Evolutionary conservation across 2,888 invertebrate genomes (phyloP), one percentile per base, ranked within the genome.

Genomic region (Autographa pulchrina): DNA sequence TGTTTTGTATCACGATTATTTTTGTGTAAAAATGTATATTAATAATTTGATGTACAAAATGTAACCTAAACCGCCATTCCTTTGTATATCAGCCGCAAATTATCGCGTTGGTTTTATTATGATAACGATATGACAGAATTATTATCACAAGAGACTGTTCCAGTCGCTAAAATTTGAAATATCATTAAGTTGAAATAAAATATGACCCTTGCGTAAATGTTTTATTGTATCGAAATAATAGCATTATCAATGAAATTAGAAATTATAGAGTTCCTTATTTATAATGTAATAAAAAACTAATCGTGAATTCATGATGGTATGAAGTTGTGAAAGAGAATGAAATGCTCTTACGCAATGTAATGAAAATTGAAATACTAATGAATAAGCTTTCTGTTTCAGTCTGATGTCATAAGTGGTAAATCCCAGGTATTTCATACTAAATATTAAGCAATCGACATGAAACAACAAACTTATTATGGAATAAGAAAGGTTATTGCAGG

Each of bases 51-150:
- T 59, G 66, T 64, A 65, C 65, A 72, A 65, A 38, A 25, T 68
- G 64, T 65, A 56, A 71, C 61, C 68, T 61, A 77, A 75, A 81
- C 77, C 75, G 62, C 72, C 58, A 65, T 65, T 76, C 59, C 74
- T 82, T 80, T 78, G 73, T 72, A 62, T 80, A 78, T 77, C 78
- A 76, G 77, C 80, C 82, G 70, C 82, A 86, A 80, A 85, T 88
- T 89, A 89, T 89, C 87, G 81, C 78, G 83, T 81, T 75, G 84
- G 86, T 86, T 86, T 85, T 81, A 83, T 75, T 79, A 60, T 77
- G 86, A 89, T 89, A 90, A 88, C 84, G 82, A 86, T 83, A 84
- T 82, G 80, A 85, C 68, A 80, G 83, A 85, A 82, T 82, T 86
- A 82, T 83, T 86, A 87, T 86, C 85, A 79, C 73, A 75, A 72